Percentiles rank a stretch among this genome's conserved stretches.
Evolutionary conservation across 2,888 invertebrate species (phyloP).

Genomic region (Acrocyrtus sp.): DNA sequence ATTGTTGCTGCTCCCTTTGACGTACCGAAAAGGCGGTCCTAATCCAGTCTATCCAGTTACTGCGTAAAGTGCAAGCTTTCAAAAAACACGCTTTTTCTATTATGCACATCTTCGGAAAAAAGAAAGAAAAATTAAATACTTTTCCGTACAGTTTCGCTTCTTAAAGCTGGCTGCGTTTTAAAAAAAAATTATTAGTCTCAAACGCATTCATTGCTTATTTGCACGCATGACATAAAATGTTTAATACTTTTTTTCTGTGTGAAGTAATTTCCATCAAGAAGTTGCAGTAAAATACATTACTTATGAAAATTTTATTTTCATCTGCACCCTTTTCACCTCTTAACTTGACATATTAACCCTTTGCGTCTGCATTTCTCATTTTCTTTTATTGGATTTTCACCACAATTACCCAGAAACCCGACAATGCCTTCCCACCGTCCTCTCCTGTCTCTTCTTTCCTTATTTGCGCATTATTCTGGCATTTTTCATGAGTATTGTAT

Average conservation of each 20-base stretch:
- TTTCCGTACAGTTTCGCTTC: too few relatives aligned
- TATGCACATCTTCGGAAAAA: too few relatives aligned
- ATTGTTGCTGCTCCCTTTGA: background rate
- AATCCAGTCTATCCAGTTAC: constrained; percentile 37
- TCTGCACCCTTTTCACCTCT: background rate
- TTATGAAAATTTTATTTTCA: background rate
- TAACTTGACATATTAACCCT: constrained; percentile 24
- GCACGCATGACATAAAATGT: constrained; percentile 16
- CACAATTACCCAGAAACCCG: background rate
- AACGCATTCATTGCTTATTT: constrained; percentile 18
- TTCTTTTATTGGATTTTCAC: background rate
- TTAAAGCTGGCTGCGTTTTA: background rate
- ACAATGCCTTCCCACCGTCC: background rate
- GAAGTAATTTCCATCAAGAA: too few relatives aligned
- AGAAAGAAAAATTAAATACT: constrained; percentile 4
- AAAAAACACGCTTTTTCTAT: too few relatives aligned
- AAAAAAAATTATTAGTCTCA: background rate
- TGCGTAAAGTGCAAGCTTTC: too few relatives aligned
- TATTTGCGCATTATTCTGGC: constrained; percentile 26
- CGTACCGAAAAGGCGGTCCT: background rate
- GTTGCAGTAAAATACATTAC: too few relatives aligned
- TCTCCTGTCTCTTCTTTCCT: background rate
- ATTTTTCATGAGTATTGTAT: background rate
- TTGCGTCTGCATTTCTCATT: constrained; percentile 8
- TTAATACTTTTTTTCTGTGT: background rate